Percentiles rank a stretch among this genome's conserved stretches.
These are phyloP conservation scores for Bibio marci DNA, from an alignment of 2,888 invertebrate species.

Conservation along the genomic window DNA sequence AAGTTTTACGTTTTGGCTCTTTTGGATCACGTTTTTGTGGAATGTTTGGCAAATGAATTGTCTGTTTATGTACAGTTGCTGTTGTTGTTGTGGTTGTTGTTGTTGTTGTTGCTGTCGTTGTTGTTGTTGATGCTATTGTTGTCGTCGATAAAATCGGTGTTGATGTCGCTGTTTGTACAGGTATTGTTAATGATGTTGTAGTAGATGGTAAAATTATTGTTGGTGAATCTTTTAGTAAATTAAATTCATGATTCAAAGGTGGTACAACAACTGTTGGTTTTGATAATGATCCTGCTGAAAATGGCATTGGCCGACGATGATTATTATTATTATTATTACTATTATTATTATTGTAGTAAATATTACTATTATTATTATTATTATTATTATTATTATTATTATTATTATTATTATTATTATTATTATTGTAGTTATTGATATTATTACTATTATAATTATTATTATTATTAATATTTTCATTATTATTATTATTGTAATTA, in stretches of 20 bases:
- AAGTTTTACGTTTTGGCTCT: constrained; percentile 26
- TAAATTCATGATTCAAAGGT: not conserved
- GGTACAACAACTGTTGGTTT: not conserved
- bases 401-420: no score
- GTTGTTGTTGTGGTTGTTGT: constrained; percentile 10
- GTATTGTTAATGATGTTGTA: constrained; percentile 7
- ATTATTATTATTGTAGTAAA: no score
- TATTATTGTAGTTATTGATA: no score
- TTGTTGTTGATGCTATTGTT: not conserved
- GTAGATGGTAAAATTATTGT: not conserved
- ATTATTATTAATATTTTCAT: no score
- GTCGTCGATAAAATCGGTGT: constrained; percentile 10
- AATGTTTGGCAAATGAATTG: constrained; percentile 23
- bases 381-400: no score
- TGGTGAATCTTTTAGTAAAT: not conserved
- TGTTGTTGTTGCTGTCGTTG: constrained; percentile 10
- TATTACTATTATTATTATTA: no score
- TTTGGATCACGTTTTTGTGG: constrained; percentile 27
- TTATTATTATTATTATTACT: no score
- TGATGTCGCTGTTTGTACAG: constrained; percentile 8
- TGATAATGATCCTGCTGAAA: constrained; percentile 1
- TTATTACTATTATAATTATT: no score
- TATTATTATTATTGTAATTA: no score
- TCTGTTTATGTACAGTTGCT: constrained; percentile 8
- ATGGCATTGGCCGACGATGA: not conserved